These are phyloP conservation scores for Prietella phreatophila DNA, from an alignment of 2,113 vertebrate species.

Conservation along the genomic window DNA sequence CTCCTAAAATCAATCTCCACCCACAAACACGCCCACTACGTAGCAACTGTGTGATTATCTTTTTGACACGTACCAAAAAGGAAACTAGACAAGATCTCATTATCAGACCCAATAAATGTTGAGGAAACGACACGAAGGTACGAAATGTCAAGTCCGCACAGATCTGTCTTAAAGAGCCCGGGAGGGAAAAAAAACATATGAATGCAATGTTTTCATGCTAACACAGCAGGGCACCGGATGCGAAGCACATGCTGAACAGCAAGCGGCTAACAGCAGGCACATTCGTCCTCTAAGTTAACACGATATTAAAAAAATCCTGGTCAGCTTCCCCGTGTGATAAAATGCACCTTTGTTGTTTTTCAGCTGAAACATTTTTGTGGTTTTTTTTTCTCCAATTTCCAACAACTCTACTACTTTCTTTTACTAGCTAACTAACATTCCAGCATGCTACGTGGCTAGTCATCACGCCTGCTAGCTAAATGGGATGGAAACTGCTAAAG, in stretches of 20 bases:
- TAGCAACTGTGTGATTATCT: background rate
- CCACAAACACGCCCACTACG: background rate
- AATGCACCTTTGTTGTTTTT: background rate
- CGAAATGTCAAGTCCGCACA: background rate
- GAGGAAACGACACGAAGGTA: background rate
- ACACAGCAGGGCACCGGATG: background rate
- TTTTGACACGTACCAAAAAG: background rate
- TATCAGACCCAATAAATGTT: background rate
- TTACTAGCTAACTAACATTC: background rate
- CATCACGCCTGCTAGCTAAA: background rate
- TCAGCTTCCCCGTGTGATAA: too few relatives aligned
- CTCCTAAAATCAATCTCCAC: background rate
- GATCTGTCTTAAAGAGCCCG: background rate
- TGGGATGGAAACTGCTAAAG: background rate
- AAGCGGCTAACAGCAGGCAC: background rate
- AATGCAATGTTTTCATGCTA: conserved; percentile 24
- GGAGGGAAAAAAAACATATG: background rate
- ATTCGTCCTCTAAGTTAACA: background rate
- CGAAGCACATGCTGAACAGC: background rate
- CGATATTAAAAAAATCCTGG: background rate
- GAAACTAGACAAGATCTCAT: background rate
- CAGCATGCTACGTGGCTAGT: background rate
- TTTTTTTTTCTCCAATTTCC: background rate
- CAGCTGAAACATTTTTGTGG: background rate
- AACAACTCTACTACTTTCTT: background rate